phyloP scores from a whole-genome alignment of 2,113 vertebrate species.

The Malaclemys terrapin region DNA sequence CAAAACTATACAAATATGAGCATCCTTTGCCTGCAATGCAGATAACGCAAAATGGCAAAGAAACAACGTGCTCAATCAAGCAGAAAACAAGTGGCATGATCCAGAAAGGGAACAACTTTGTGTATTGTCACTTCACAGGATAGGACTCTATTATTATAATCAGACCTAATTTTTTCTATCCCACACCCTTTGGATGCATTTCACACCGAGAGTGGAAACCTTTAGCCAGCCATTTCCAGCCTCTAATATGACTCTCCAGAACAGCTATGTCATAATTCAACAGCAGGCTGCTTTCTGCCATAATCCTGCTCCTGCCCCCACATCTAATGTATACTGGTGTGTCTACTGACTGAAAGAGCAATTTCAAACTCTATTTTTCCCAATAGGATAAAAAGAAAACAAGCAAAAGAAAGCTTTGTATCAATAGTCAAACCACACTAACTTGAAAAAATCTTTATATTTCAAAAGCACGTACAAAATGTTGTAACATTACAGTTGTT shows the following conservation, averaged over 20 bases:
- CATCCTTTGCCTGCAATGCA: constrained; percentile 16
- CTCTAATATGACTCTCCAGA: constrained; percentile 37
- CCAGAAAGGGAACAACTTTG: constrained; percentile 58
- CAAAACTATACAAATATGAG: constrained; percentile 39
- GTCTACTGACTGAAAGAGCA: neutral
- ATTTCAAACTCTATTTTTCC: constrained; percentile 23
- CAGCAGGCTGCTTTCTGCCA: neutral
- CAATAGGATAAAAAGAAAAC: neutral
- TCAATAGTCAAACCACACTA: neutral
- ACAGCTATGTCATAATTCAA: constrained; percentile 43
- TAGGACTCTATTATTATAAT: constrained; percentile 65
- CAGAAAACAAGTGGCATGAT: neutral
- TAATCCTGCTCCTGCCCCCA: neutral
- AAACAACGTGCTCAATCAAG: constrained; percentile 58
- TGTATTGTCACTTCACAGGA: constrained; percentile 51
- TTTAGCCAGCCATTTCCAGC: constrained; percentile 53
- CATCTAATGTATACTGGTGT: accelerated
- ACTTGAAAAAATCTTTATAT: neutral
- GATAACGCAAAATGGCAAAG: constrained; percentile 62
- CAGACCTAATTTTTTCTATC: constrained; percentile 59
- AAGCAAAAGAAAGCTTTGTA: neutral
- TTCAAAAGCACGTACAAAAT: neutral
- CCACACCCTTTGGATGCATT: constrained; percentile 22
- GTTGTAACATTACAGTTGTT: neutral
- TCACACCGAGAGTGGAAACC: constrained; percentile 28